Evolutionary conservation across 2,888 invertebrate genomes (phyloP).

Genomic region (Glaucopsyche alexis): DNA sequence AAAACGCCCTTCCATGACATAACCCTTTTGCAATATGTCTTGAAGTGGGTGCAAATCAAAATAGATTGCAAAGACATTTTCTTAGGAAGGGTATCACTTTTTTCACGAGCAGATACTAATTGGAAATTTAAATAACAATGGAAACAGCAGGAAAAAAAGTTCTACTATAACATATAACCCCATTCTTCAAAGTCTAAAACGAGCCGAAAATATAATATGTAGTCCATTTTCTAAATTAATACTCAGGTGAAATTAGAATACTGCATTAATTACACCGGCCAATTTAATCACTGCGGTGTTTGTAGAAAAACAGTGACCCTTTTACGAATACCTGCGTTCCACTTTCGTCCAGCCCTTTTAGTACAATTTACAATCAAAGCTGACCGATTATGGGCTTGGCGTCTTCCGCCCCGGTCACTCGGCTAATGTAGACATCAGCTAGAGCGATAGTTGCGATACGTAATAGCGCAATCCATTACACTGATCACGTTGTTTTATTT

Average conservation of each 20-base stretch:
- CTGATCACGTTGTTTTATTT: slow-evolving; percentile 15
- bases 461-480: slow-evolving; percentile 25
- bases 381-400: slow-evolving; percentile 21
- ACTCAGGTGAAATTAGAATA: slow-evolving; percentile 17
- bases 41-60: too few species aligned
- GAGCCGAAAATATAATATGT: neutral
- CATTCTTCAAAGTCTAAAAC: neutral
- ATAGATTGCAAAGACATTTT: neutral
- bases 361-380: slow-evolving; percentile 16
- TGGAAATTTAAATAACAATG: neutral
- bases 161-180: neutral
- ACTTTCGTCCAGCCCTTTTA: slow-evolving; percentile 52
- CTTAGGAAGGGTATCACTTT: too few species aligned
- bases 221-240: slow-evolving; percentile 15
- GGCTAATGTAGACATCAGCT: slow-evolving; percentile 21
- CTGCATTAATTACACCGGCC: neutral
- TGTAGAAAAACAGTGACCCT: slow-evolving; percentile 39
- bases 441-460: slow-evolving; percentile 4
- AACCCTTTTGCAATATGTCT: too few species aligned
- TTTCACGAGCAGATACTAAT: too few species aligned
- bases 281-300: slow-evolving; percentile 30
- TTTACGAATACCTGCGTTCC: slow-evolving; percentile 56
- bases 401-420: slow-evolving; percentile 25
- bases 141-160: neutral
- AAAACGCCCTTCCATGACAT: neutral